A percentile compares a stretch with the other conserved stretches of the same genome.
phyloP scores from a whole-genome alignment of 2,888 invertebrate genomes.

The Pocota personata region DNA sequence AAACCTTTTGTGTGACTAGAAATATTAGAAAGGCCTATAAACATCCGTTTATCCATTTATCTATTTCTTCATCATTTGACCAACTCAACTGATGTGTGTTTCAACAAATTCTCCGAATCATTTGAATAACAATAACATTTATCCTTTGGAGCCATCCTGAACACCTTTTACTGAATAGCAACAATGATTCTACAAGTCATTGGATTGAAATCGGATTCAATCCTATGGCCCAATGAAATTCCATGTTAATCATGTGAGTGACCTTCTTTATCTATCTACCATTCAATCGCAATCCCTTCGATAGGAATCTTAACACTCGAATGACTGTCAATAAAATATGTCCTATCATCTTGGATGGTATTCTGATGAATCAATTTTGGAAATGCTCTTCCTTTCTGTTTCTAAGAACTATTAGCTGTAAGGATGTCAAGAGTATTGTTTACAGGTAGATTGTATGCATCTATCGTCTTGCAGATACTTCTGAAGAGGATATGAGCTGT shows the following conservation, averaged over 20 bases:
- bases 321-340: not conserved
- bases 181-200: not conserved
- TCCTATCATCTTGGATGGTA: not conserved
- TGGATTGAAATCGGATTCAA: not conserved
- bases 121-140: conserved; percentile 36
- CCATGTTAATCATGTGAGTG: not conserved
- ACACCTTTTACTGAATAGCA: not conserved
- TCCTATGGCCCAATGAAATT: not conserved
- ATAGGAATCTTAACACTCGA: not conserved
- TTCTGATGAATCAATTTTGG: not conserved
- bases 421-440: too few relatives aligned
- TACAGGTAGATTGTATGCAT: too few relatives aligned
- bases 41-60: not conserved
- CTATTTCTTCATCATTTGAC: conserved; percentile 3
- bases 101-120: conserved; percentile 12
- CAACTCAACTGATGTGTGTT: conserved; percentile 7
- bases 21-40: not conserved
- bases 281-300: not conserved
- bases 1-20: not conserved
- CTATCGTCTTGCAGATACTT: too few relatives aligned
- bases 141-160: not conserved
- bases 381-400: not conserved
- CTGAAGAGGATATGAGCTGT: too few relatives aligned
- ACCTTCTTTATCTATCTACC: not conserved
- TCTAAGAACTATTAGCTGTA: not conserved